Percentiles rank a stretch among this genome's conserved stretches.
phyloP scores from a whole-genome alignment of 2,888 invertebrate species.

The Dicroscelio sp. region DNA sequence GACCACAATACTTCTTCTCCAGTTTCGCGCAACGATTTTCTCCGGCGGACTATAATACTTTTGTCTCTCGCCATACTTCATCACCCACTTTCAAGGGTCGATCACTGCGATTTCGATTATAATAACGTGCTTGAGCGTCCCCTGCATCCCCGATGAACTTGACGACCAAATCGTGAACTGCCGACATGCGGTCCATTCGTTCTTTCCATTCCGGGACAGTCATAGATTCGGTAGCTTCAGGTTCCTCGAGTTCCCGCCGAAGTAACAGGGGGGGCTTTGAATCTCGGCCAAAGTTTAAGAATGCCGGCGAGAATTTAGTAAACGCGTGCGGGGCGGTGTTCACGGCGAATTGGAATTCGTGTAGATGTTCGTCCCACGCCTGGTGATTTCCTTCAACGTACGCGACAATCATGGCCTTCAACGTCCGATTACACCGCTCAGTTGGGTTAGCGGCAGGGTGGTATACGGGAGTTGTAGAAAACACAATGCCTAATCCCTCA shows the following conservation, averaged over 20 bases:
- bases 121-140: conserved; percentile 33
- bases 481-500: background rate
- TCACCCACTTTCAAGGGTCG: conserved; percentile 29
- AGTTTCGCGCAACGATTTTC: conserved; percentile 28
- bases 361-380: conserved; percentile 62
- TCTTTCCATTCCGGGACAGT: conserved; percentile 10
- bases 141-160: conserved; percentile 11
- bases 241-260: background rate
- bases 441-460: background rate
- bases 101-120: conserved; percentile 35
- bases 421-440: background rate
- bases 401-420: conserved; percentile 3
- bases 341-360: conserved; percentile 62
- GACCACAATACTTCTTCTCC: background rate
- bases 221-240: background rate
- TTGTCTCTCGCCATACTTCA: conserved; percentile 21
- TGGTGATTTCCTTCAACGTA: conserved; percentile 49
- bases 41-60: conserved; percentile 24
- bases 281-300: conserved; percentile 44
- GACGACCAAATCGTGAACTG: conserved; percentile 7
- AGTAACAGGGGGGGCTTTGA: background rate
- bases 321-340: conserved; percentile 62
- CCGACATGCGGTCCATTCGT: background rate
- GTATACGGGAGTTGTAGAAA: conserved; percentile 1
- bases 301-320: conserved; percentile 29